These are phyloP conservation scores for Conomelus anceps DNA, from an alignment of 2,888 invertebrate species.

Conservation along the genomic window DNA sequence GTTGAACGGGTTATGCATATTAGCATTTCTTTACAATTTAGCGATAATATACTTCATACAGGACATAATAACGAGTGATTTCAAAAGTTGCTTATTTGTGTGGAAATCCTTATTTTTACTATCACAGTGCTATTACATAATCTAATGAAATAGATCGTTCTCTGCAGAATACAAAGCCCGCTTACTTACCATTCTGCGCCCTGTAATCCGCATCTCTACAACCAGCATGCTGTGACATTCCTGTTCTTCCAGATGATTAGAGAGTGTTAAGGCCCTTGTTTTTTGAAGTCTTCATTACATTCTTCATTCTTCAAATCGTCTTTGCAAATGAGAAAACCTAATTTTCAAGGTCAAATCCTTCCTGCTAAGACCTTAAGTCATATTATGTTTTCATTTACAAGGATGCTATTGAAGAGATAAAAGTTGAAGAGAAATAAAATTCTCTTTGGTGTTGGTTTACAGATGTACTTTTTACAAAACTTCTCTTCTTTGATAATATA, in stretches of 20 bases:
- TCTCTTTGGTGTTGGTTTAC: too few species aligned
- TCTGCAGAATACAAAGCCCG: background rate
- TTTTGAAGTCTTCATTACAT: background rate
- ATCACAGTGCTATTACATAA: background rate
- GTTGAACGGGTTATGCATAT: background rate
- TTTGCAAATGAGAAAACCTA: too few species aligned
- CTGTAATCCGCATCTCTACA: background rate
- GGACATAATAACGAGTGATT: background rate
- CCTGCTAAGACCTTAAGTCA: too few species aligned
- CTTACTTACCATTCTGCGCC: background rate
- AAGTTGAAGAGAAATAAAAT: too few species aligned
- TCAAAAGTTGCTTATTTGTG: background rate
- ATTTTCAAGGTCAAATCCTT: too few species aligned
- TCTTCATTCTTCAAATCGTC: too few species aligned
- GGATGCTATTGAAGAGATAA: too few species aligned
- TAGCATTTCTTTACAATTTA: background rate
- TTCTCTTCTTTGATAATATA: too few species aligned
- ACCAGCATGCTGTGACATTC: background rate
- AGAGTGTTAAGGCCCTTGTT: too few species aligned
- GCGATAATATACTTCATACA: background rate
- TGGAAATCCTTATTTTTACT: background rate
- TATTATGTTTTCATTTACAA: too few species aligned
- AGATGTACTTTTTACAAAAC: too few species aligned
- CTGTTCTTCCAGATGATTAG: background rate
- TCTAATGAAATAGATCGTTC: background rate